phyloP scores from a whole-genome alignment of 2,113 vertebrate species.

The Chitala chitala region DNA sequence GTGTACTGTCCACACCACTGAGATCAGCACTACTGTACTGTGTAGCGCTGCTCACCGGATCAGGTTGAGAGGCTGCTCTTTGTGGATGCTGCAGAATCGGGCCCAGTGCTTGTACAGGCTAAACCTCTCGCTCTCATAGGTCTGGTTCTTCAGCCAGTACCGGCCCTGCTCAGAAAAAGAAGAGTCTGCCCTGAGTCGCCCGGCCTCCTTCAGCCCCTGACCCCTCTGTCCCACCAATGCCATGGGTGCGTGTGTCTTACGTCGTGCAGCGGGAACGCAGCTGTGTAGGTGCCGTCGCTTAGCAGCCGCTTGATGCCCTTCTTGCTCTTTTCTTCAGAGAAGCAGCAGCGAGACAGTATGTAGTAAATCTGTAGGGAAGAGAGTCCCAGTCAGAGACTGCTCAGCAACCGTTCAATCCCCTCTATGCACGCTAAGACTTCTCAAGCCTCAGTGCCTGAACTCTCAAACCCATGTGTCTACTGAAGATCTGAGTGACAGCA shows the following conservation, averaged over 20 bases:
- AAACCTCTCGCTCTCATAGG: constrained; percentile 77
- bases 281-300: constrained; percentile 79
- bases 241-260: constrained; percentile 58
- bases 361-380: constrained; percentile 79
- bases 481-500: too few relatives aligned
- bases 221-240: background rate
- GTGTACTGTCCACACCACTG: too few relatives aligned
- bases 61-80: constrained; percentile 89
- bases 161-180: constrained; percentile 66
- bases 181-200: constrained; percentile 3
- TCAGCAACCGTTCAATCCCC: background rate
- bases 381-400: background rate
- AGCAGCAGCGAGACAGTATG: constrained; percentile 83
- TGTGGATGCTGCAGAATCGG: constrained; percentile 80
- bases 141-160: constrained; percentile 78
- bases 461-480: too few relatives aligned
- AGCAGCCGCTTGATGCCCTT: constrained; percentile 89
- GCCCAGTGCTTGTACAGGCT: constrained; percentile 84
- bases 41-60: constrained; percentile 70
- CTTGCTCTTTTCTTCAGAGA: constrained; percentile 77
- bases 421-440: background rate
- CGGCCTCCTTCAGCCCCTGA: background rate
- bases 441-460: background rate
- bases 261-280: constrained; percentile 90
- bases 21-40: too few relatives aligned